Base-by-base conservation (phyloP, 2,888 invertebrate species). In the Philopedon plagiatum region DNA sequence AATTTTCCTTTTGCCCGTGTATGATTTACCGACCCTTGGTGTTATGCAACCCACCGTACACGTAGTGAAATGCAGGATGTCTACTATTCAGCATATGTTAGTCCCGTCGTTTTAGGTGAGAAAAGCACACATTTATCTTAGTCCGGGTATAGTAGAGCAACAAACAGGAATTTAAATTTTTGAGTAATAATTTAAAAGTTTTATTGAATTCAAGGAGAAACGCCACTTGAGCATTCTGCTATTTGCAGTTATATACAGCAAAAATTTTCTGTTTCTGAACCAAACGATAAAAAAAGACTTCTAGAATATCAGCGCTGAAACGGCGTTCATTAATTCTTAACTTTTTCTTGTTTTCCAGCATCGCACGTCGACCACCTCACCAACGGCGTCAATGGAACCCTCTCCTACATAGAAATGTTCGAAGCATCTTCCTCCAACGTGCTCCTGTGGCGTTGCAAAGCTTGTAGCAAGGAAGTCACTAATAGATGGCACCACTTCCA, bases 401-500 rank as follows among this genome's bases (percentile, higher is more conserved):
- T 92, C 87, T 91, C 93, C 79, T 94, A 94, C 89, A 93, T 93
- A 87, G 92, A 92, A 87, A 93, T 94, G 93, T 94, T 94, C 86
- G 85, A 85, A 74, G 91, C 90, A 81, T 91, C 91, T 80, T 89
- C 91, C 72, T 88, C 90, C 75, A 92, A 91, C 80, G 90, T 92
- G 63, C 90, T 92, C 77, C 89, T 93, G 83, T 94, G 94, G 93
- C 91, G 91, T 83, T 94, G 94, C 87, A 91, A 92, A 84, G 90
- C 92, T 37, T 94, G 94, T 87, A 92, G 93, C 85, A 94, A 94
- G 88, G 92, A 94, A 88, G 94, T 79, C 77, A 93, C 94, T 85
- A 94, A 94, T 87, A 90, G 94, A 86, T 94, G 94, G 94, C 94
- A 94, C 86, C 94, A 94, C 87, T 94, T 90, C 88, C 94, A 94